Percentiles rank a stretch among this genome's conserved stretches.
These are phyloP conservation scores for Mamestra configurata DNA, from an alignment of 1,140 invertebrate species.

Conservation along the genomic window DNA sequence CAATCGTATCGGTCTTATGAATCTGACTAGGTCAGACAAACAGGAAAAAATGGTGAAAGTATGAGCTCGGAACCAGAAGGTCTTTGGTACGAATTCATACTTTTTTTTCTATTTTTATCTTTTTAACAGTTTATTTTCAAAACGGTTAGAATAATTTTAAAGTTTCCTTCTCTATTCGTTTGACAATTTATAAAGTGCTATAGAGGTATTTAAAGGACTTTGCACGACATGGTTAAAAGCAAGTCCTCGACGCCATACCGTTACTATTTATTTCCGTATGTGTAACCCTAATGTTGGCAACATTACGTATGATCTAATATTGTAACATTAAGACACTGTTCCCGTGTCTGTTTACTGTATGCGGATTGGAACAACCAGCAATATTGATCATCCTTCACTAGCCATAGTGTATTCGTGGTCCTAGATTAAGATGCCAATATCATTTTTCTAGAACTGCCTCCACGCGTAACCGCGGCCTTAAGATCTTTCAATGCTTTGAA, in stretches of 20 bases:
- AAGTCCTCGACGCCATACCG: neutral
- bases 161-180: neutral
- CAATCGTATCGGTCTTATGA: too few species aligned
- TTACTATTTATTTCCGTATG: slow-evolving; percentile 11
- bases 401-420: neutral
- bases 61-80: too few species aligned
- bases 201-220: slow-evolving; percentile 14
- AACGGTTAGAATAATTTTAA: neutral
- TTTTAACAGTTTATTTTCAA: neutral
- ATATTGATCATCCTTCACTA: neutral
- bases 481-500: neutral
- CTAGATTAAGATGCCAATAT: neutral
- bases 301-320: neutral
- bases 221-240: neutral
- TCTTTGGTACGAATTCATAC: too few species aligned
- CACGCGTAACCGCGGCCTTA: too few species aligned
- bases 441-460: neutral
- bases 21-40: neutral
- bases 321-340: neutral
- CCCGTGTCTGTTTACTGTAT: neutral
- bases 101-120: neutral
- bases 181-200: slow-evolving; percentile 1
- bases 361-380: too few species aligned
- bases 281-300: slow-evolving; percentile 12
- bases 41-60: neutral